Percentiles rank a stretch among this genome's conserved stretches.
These are phyloP conservation scores for Tympanoctomys barrerae DNA, from an alignment of 2,797 vertebrate species.

Conservation along the genomic window DNA sequence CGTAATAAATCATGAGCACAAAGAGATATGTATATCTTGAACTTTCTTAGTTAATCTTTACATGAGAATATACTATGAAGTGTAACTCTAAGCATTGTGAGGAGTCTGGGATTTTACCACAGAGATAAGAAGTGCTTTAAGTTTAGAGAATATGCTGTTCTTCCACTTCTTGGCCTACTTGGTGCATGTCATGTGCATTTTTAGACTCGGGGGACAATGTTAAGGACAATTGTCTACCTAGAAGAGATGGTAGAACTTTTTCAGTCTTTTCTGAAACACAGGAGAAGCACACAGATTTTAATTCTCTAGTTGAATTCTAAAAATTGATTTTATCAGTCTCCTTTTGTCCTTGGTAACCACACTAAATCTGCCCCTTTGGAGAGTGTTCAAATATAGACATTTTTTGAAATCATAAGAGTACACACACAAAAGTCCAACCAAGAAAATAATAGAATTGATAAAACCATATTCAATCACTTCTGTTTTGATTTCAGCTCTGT, in stretches of 20 bases:
- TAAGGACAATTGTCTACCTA: background rate
- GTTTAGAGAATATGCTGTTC: background rate
- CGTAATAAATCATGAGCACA: background rate
- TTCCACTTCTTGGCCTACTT: constrained; percentile 24
- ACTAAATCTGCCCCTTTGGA: background rate
- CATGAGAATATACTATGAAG: background rate
- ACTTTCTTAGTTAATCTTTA: background rate
- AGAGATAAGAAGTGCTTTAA: background rate
- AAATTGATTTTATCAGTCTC: background rate
- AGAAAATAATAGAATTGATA: constrained; percentile 32
- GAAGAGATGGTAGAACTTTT: background rate
- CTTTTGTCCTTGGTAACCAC: constrained; percentile 1
- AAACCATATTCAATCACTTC: constrained; percentile 56
- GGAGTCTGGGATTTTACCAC: constrained; percentile 2
- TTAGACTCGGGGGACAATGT: background rate
- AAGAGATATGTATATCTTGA: background rate
- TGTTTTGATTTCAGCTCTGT: constrained; percentile 1
- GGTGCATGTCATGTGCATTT: background rate
- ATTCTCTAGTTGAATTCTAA: background rate
- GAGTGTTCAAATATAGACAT: constrained; percentile 10
- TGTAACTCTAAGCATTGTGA: background rate
- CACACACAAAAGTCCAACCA: constrained; percentile 6
- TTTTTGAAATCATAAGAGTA: constrained; percentile 50
- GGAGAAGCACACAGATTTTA: constrained; percentile 21
- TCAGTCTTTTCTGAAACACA: background rate